Base-by-base conservation (phyloP, 2,113 vertebrate genomes). In the Cepphus grylle region DNA sequence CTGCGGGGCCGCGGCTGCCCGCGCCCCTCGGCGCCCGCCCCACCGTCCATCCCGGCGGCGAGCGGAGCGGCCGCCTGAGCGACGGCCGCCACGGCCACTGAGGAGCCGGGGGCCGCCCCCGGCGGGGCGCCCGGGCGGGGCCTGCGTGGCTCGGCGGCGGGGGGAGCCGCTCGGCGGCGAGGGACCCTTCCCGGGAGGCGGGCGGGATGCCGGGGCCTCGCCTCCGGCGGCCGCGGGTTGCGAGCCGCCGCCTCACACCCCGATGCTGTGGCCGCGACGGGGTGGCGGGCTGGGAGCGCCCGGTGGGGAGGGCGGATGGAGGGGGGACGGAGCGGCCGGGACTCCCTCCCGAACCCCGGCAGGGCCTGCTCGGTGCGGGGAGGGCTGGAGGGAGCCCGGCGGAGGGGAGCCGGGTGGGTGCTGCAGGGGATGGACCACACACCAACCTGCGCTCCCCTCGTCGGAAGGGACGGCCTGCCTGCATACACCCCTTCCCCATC, bases 81-180 rank as follows among this genome's bases (percentile, higher is more conserved):
- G 97, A 92, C 96, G 61, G 96, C 87, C 27, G 6, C 49, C 12
- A 27, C 34, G 74, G 81, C 97, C 96, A 97, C 79, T 97, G 69
- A 76, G 66, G 38, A 45, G 55, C 30, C 50, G 6, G 20, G 30
- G 30, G 53, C 90, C 70, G 76, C 69, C 83, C 83, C 59, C 62
- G 69, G 53, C 34, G 53, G 55, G 55, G 70, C 22, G 13, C 17
- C 53, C 77, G 70, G 90, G 90, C 83, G 90, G 77, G 84, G 90
- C 84, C 58, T 56, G 62, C 18, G 49, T 8, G 18, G 78, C 12
- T 38, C 55, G 22, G 65, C 47, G 26, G 79, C 8, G n/a, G 16
- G 52, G 30, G 23, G 61, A 59, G 15, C 9, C 3, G 27, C 15
- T 9, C 20, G 38, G 34, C 5, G 34, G 6, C 2, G 47, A 42